Conservation (phyloP, 2,113 vertebrate species). For the Sisor rabdophorus region DNA sequence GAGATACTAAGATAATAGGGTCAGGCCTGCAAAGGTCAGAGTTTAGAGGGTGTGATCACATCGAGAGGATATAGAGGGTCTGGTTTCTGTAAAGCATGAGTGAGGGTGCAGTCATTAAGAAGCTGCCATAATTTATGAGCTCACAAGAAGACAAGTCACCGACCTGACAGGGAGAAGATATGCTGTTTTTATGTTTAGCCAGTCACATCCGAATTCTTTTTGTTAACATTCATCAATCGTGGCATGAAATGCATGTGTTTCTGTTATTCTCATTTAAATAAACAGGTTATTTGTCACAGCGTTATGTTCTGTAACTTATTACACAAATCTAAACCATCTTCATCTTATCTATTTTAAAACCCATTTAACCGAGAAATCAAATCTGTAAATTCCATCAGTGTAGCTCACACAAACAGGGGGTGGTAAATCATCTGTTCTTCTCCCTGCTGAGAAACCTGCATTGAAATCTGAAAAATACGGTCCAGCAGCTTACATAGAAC, state of each 20-base stretch:
- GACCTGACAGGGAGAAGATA: conserved; percentile 26
- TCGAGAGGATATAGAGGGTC: conserved; percentile 70
- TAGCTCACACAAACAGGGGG: conserved; percentile 25
- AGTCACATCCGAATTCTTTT: conserved; percentile 3
- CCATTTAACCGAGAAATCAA: background rate
- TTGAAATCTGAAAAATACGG: background rate
- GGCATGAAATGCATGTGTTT: conserved; percentile 18
- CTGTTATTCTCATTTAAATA: conserved; percentile 4
- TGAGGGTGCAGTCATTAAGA: conserved; percentile 64
- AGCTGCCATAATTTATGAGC: conserved; percentile 66
- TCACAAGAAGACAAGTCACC: conserved; percentile 48
- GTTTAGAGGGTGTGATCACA: conserved; percentile 65
- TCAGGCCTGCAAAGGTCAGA: conserved; percentile 56
- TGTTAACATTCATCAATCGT: background rate
- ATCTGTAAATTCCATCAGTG: conserved; percentile 23
- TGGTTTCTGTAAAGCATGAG: conserved; percentile 69
- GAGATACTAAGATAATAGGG: conserved; percentile 62
- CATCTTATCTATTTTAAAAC: conserved; percentile 12
- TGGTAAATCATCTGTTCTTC: conserved; percentile 15
- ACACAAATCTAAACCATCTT: conserved; percentile 12
- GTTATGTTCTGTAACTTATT: conserved; percentile 18
- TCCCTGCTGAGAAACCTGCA: conserved; percentile 21
- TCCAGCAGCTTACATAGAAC: background rate
- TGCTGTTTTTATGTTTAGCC: conserved; percentile 14
- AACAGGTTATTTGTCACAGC: conserved; percentile 30